These are phyloP conservation scores for Gambusia holbrooki DNA, from an alignment of 2,113 vertebrate genomes.

Conservation along the genomic window DNA sequence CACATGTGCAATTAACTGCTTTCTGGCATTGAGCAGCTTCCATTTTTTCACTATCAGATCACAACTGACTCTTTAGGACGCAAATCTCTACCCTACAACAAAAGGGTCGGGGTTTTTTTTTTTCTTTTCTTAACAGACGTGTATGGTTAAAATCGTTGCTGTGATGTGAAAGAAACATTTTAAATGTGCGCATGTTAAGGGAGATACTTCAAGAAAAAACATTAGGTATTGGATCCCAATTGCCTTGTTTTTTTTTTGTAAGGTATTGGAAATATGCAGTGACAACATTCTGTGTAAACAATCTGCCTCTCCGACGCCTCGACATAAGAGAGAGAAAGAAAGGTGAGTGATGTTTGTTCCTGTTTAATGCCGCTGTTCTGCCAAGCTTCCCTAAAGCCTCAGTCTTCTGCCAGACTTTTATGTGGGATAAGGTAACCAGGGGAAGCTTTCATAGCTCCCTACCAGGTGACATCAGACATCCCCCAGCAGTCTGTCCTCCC, in stretches of 20 bases:
- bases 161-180: background rate
- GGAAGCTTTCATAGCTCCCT: slow-evolving; percentile 75
- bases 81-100: slow-evolving; percentile 40
- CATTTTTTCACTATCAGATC: slow-evolving; percentile 66
- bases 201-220: slow-evolving; percentile 13
- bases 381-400: slow-evolving; percentile 76
- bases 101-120: background rate
- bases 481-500: slow-evolving; percentile 56
- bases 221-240: slow-evolving; percentile 20
- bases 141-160: slow-evolving; percentile 42
- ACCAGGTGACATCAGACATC: slow-evolving; percentile 82
- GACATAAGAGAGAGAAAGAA: slow-evolving; percentile 62
- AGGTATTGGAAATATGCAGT: slow-evolving; percentile 39
- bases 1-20: slow-evolving; percentile 79
- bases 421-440: slow-evolving; percentile 78
- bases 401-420: slow-evolving; percentile 76
- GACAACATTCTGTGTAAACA: slow-evolving; percentile 62
- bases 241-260: slow-evolving; percentile 21
- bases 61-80: slow-evolving; percentile 48
- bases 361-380: slow-evolving; percentile 70
- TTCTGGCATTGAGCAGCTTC: slow-evolving; percentile 62
- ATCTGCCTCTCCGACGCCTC: slow-evolving; percentile 49
- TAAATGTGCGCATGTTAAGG: background rate
- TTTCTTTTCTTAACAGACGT: background rate
- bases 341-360: slow-evolving; percentile 70